phyloP scores from a whole-genome alignment of 2,113 vertebrate genomes.

The Oreochromis aureus region DNA sequence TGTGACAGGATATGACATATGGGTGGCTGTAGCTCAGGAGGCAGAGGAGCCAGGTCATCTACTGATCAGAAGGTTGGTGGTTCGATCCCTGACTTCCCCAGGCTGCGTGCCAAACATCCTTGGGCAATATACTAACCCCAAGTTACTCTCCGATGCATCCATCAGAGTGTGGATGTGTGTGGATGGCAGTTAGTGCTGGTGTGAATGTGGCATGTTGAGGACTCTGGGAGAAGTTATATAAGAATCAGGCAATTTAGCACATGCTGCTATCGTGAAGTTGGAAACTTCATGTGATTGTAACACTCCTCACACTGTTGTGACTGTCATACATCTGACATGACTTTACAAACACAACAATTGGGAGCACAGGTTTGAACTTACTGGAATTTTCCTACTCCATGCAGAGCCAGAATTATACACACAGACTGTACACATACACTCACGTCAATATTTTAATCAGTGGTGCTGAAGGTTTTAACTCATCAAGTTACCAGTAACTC shows the following conservation, averaged over 20 bases:
- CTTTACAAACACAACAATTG: no score
- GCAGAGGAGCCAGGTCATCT: neutral
- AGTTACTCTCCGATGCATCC: neutral
- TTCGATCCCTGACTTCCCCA: neutral
- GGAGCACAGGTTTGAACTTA: no score
- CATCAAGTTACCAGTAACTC: no score
- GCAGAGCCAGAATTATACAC: no score
- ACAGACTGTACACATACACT: no score
- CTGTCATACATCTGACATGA: neutral
- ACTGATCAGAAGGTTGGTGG: neutral
- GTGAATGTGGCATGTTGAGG: neutral
- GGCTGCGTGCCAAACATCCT: neutral
- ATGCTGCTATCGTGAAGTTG: neutral
- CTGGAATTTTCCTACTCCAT: no score
- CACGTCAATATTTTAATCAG: no score
- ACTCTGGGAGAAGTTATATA: neutral
- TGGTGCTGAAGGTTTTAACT: no score
- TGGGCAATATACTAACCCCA: neutral
- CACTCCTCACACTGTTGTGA: neutral
- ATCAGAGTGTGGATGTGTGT: neutral
- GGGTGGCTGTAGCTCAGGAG: neutral
- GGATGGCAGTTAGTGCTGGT: fast-evolving
- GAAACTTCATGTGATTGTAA: neutral
- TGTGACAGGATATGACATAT: neutral
- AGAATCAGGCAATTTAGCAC: neutral